These are phyloP conservation scores for Strigamia crassipes DNA, from an alignment of 2,888 invertebrate genomes.

Conservation along the genomic window DNA sequence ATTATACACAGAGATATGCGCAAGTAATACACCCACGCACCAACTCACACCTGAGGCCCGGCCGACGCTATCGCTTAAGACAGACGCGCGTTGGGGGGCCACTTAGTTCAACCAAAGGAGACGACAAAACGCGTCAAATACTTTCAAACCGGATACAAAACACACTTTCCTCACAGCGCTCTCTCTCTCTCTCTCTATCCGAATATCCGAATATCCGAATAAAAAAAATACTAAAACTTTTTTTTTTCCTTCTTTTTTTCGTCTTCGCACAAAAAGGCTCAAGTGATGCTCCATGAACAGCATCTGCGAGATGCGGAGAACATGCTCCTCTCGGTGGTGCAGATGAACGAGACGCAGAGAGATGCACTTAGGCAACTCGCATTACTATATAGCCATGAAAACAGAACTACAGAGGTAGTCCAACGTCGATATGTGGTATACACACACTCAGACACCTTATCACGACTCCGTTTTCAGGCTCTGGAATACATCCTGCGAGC, in stretches of 20 bases:
- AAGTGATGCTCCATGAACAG: slow-evolving; percentile 52
- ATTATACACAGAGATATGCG: slow-evolving; percentile 40
- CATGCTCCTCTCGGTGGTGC: slow-evolving; percentile 50
- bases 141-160: slow-evolving; percentile 34
- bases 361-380: slow-evolving; percentile 53
- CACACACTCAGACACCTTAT: background rate
- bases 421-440: background rate
- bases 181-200: background rate
- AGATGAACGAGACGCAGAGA: slow-evolving; percentile 50
- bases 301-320: slow-evolving; percentile 52
- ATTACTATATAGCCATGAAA: slow-evolving; percentile 52
- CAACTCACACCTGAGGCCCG: slow-evolving; percentile 40
- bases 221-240: slow-evolving; percentile 21
- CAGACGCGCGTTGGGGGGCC: slow-evolving; percentile 42
- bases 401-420: slow-evolving; percentile 53
- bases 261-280: slow-evolving; percentile 51
- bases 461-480: slow-evolving; percentile 50
- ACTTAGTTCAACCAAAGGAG: slow-evolving; percentile 35
- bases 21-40: slow-evolving; percentile 40
- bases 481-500: slow-evolving; percentile 52
- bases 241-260: background rate
- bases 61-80: slow-evolving; percentile 42
- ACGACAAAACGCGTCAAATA: slow-evolving; percentile 39
- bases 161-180: background rate
- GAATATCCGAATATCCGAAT: background rate